Percentiles rank a stretch among this genome's conserved stretches.
phyloP scores from a whole-genome alignment of 2,888 invertebrate species.

The Melieria picta region DNA sequence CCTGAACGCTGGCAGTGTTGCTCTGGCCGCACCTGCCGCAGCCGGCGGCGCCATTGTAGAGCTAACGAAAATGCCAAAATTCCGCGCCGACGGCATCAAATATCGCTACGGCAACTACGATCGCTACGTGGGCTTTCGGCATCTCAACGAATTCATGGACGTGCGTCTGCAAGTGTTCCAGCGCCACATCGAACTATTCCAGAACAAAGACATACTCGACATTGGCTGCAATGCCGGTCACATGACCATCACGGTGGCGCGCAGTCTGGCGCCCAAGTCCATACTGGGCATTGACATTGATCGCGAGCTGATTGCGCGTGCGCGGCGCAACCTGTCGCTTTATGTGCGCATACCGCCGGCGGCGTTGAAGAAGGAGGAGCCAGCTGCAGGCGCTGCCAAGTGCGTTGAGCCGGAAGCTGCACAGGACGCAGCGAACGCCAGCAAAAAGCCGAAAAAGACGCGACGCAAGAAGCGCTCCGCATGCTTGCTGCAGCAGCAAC shows the following conservation, averaged over 20 bases:
- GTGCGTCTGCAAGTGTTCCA: constrained; percentile 84
- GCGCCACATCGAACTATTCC: constrained; percentile 83
- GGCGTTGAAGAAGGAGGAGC: constrained; percentile 31
- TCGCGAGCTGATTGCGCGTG: constrained; percentile 77
- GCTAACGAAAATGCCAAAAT: constrained; percentile 63
- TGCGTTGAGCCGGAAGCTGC: not conserved
- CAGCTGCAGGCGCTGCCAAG: constrained; percentile 17
- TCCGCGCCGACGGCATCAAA: constrained; percentile 79
- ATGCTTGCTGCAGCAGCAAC: constrained; percentile 15
- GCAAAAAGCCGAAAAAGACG: constrained; percentile 14
- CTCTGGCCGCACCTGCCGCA: constrained; percentile 18
- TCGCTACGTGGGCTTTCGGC: constrained; percentile 95
- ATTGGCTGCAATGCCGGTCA: constrained; percentile 98
- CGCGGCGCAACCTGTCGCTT: constrained; percentile 64
- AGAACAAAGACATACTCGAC: constrained; percentile 91
- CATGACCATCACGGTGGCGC: constrained; percentile 89
- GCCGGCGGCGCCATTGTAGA: constrained; percentile 31
- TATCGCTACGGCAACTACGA: constrained; percentile 98
- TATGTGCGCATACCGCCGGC: constrained; percentile 60
- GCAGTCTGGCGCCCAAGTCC: constrained; percentile 84
- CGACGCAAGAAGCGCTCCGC: constrained; percentile 17
- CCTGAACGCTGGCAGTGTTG: not conserved
- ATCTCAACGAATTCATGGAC: constrained; percentile 83
- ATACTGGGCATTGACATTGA: constrained; percentile 97
- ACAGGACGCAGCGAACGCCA: constrained; percentile 15